These are phyloP conservation scores for Typhlomys cinereus DNA, from an alignment of 2,113 vertebrate species.

Conservation along the genomic window DNA sequence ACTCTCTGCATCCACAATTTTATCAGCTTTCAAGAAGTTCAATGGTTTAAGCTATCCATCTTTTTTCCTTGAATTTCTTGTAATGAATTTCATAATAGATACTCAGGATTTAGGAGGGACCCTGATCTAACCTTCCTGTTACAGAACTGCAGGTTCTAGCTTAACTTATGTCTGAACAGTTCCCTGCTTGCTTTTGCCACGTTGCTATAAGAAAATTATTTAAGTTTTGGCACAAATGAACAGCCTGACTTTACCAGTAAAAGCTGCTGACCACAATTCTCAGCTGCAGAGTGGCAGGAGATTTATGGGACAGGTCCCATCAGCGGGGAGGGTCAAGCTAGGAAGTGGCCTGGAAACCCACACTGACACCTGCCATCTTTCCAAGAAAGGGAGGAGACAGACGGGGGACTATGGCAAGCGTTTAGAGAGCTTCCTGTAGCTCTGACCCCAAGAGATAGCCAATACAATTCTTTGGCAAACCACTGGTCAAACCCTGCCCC, in stretches of 20 bases:
- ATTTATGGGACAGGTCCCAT: neutral
- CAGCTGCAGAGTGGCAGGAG: neutral
- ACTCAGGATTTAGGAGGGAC: neutral
- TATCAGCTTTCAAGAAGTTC: slow-evolving; percentile 10
- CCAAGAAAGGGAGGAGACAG: neutral
- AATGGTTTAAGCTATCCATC: neutral
- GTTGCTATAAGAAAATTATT: neutral
- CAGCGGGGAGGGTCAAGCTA: neutral
- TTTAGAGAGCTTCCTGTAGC: neutral
- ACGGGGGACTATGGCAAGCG: neutral
- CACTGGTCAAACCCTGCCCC: neutral
- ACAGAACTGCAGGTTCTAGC: slow-evolving; percentile 8
- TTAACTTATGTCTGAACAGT: neutral
- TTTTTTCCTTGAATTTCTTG: slow-evolving; percentile 34
- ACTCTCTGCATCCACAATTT: slow-evolving; percentile 33
- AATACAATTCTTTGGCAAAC: neutral
- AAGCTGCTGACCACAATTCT: neutral
- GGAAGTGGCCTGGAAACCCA: neutral
- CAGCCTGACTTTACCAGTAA: neutral
- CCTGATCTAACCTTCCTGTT: neutral
- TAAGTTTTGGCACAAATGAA: neutral
- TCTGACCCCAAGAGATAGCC: neutral
- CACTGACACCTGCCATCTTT: neutral
- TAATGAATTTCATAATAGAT: neutral
- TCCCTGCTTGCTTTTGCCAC: slow-evolving; percentile 20